A percentile compares a stretch with the other conserved stretches of the same genome.
Evolutionary conservation across 2,113 vertebrate species (phyloP).

Genomic region (Oryzias woworae): DNA sequence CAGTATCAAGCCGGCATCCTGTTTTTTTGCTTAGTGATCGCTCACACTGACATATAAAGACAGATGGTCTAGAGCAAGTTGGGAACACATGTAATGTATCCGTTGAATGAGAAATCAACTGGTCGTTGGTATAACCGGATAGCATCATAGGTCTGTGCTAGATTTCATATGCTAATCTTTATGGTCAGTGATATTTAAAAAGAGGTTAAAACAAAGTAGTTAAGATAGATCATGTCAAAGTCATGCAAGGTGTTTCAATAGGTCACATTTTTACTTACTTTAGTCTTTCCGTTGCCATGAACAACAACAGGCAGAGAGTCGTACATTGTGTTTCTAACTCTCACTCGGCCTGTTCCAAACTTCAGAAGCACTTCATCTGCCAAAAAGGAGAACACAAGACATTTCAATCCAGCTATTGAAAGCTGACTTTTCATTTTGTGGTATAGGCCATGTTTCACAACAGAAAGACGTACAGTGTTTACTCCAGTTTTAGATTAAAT

Average conservation of each 20-base stretch:
- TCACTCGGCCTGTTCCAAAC: conserved; percentile 88
- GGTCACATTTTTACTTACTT: conserved; percentile 80
- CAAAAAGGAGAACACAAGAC: conserved; percentile 45
- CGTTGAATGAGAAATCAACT: conserved; percentile 41
- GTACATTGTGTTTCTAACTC: conserved; percentile 89
- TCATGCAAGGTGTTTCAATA: background rate
- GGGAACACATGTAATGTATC: conserved; percentile 1
- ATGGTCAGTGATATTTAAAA: background rate
- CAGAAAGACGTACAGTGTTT: background rate
- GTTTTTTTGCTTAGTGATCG: conserved; percentile 13
- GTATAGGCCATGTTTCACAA: background rate
- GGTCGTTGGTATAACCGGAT: background rate
- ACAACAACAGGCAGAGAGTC: conserved; percentile 87
- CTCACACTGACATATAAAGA: conserved; percentile 2
- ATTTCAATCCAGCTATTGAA: conserved; percentile 33
- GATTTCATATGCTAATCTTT: too few species aligned
- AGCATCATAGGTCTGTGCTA: too few species aligned
- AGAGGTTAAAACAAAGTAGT: background rate
- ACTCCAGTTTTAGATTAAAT: background rate
- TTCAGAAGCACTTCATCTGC: conserved; percentile 94
- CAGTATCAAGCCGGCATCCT: conserved; percentile 30
- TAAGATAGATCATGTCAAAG: background rate
- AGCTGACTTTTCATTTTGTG: conserved; percentile 18
- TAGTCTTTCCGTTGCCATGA: conserved; percentile 94
- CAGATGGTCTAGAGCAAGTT: conserved; percentile 1